Evolutionary conservation across 2,797 vertebrate species (phyloP).

Genomic region (Pantherophis alleghaniensis): DNA sequence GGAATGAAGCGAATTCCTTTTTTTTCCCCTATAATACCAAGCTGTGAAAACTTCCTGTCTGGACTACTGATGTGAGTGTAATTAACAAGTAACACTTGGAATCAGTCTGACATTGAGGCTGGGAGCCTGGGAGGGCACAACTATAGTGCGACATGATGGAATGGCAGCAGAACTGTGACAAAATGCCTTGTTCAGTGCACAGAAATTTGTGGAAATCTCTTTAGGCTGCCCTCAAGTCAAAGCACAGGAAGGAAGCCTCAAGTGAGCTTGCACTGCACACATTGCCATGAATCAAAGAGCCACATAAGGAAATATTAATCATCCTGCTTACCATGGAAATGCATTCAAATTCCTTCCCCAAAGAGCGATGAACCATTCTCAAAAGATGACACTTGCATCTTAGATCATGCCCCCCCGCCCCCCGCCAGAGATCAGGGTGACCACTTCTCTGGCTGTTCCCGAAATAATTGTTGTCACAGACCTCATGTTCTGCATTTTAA

Average conservation of each 20-base stretch:
- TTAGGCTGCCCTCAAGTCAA: not conserved
- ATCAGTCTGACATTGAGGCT: fast-evolving
- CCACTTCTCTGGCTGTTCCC: not conserved
- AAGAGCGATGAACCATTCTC: fast-evolving
- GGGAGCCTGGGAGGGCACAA: not conserved
- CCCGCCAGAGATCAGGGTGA: not conserved
- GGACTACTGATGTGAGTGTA: conserved; percentile 1
- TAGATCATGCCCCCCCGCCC: not conserved
- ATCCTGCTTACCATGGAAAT: not conserved
- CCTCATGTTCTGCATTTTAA: not conserved
- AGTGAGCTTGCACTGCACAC: fast-evolving
- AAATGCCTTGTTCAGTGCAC: not conserved
- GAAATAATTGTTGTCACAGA: not conserved
- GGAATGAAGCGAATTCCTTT: not conserved
- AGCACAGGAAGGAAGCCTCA: fast-evolving
- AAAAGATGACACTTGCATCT: fast-evolving
- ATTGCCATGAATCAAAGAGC: not conserved
- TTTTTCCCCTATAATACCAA: not conserved
- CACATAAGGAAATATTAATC: fast-evolving
- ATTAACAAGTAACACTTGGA: conserved; percentile 41
- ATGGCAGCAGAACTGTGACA: not conserved
- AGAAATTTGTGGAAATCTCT: not conserved
- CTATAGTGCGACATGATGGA: not conserved
- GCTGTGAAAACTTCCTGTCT: not conserved
- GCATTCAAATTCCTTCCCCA: not conserved